These are phyloP conservation scores for Limonius californicus DNA, from an alignment of 1,140 invertebrate species.

Conservation along the genomic window DNA sequence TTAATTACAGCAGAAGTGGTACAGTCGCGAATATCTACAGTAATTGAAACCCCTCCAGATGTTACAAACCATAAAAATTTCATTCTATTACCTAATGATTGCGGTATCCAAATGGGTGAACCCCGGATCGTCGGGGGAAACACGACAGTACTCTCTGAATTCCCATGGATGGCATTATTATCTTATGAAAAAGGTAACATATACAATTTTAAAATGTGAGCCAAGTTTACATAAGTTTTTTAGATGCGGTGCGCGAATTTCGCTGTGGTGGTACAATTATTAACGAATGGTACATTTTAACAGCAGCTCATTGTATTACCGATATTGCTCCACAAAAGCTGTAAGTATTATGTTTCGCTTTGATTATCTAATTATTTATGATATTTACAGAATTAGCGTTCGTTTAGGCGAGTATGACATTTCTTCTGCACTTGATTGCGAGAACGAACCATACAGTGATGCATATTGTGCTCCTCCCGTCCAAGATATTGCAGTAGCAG, in stretches of 20 bases:
- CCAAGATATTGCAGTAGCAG: slow-evolving; percentile 39
- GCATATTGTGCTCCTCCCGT: slow-evolving; percentile 37
- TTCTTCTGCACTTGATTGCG: slow-evolving; percentile 36
- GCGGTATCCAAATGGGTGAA: slow-evolving; percentile 26
- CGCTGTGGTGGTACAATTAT: slow-evolving; percentile 57
- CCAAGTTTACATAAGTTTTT: background rate
- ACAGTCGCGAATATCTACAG: too few relatives aligned
- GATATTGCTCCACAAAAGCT: background rate
- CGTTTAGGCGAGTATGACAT: slow-evolving; percentile 43
- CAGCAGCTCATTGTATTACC: slow-evolving; percentile 52
- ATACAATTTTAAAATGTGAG: background rate
- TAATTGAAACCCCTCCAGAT: too few relatives aligned
- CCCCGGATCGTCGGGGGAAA: slow-evolving; percentile 49
- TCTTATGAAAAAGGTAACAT: too few relatives aligned
- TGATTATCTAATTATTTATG: background rate
- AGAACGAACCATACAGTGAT: background rate
- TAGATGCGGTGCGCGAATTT: slow-evolving; percentile 41
- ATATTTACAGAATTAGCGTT: slow-evolving; percentile 33
- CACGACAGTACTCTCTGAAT: slow-evolving; percentile 46
- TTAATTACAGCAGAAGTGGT: too few relatives aligned
- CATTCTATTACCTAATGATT: slow-evolving; percentile 26
- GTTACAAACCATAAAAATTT: slow-evolving; percentile 7
- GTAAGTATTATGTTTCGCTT: background rate
- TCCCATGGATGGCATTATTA: slow-evolving; percentile 50
- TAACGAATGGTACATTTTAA: slow-evolving; percentile 52